Percentiles rank a stretch among this genome's conserved stretches.
phyloP scores from a whole-genome alignment of 2,797 vertebrate genomes.

The Apogon talboti region DNA sequence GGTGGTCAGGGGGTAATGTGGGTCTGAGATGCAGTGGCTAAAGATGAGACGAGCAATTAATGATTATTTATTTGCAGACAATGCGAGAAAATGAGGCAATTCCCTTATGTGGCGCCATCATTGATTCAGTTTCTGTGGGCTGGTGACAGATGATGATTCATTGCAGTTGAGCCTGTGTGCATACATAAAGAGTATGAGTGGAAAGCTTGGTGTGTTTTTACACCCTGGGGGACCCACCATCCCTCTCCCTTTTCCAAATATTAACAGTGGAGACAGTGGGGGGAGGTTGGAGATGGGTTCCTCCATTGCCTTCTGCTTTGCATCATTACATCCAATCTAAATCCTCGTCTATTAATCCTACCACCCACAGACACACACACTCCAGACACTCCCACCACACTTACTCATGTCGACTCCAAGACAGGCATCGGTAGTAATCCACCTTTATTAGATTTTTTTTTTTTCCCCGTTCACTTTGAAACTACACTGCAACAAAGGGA shows the following conservation, averaged over 20 bases:
- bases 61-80: conserved; percentile 25
- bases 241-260: conserved; percentile 54
- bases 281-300: conserved; percentile 16
- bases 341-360: conserved; percentile 58
- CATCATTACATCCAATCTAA: conserved; percentile 73
- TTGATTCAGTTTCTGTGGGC: neutral
- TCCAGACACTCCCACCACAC: conserved; percentile 12
- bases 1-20: conserved; percentile 25
- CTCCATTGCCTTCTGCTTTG: conserved; percentile 43
- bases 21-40: conserved; percentile 1
- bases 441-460: conserved; percentile 11
- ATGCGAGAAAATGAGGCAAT: conserved; percentile 12
- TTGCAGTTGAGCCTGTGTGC: neutral
- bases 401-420: conserved; percentile 29
- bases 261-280: conserved; percentile 52
- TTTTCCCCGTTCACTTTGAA: neutral
- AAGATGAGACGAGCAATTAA: conserved; percentile 1
- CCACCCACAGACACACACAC: conserved; percentile 28
- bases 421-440: conserved; percentile 23
- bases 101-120: neutral
- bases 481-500: neutral
- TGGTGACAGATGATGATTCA: conserved; percentile 14
- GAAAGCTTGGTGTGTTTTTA: conserved; percentile 6
- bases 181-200: neutral
- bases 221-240: neutral